Percentiles rank a stretch among this genome's conserved stretches.
These are phyloP conservation scores for Toxotes jaculatrix DNA, from an alignment of 2,113 vertebrate species.

Conservation along the genomic window DNA sequence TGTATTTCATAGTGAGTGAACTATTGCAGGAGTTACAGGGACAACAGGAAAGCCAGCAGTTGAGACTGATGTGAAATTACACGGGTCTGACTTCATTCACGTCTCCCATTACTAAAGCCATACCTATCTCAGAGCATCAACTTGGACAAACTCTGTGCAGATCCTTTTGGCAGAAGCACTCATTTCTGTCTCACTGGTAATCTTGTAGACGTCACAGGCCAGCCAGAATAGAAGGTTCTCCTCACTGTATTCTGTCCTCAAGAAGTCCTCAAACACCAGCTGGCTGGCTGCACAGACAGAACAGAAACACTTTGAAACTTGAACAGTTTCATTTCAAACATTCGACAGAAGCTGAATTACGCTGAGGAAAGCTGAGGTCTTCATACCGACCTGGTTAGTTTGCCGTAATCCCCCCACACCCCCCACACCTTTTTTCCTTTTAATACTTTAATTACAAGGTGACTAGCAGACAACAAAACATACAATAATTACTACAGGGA, in stretches of 20 bases:
- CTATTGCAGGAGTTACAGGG: not conserved
- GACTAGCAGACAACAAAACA: not conserved
- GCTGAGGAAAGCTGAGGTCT: not conserved
- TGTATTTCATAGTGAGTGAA: constrained; percentile 11
- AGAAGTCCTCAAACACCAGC: constrained; percentile 87
- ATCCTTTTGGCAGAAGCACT: constrained; percentile 84
- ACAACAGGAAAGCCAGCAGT: not conserved
- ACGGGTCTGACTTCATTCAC: constrained; percentile 37
- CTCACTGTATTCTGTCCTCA: constrained; percentile 91
- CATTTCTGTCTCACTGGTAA: constrained; percentile 77
- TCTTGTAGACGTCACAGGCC: constrained; percentile 90
- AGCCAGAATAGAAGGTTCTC: constrained; percentile 92
- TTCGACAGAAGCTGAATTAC: not conserved
- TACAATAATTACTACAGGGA: not conserved
- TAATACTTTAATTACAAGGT: not conserved
- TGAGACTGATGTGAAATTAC: constrained; percentile 13
- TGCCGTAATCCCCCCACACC: not conserved
- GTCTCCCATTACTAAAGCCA: constrained; percentile 9
- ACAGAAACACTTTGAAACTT: constrained; percentile 10
- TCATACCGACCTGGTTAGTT: not conserved
- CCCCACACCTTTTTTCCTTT: too few relatives aligned
- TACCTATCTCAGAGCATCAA: constrained; percentile 89
- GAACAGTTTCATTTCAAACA: constrained; percentile 9
- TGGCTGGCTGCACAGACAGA: constrained; percentile 82
- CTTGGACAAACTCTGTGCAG: constrained; percentile 88